Conservation (phyloP, 2,797 vertebrate species). For the Carapus acus region DNA sequence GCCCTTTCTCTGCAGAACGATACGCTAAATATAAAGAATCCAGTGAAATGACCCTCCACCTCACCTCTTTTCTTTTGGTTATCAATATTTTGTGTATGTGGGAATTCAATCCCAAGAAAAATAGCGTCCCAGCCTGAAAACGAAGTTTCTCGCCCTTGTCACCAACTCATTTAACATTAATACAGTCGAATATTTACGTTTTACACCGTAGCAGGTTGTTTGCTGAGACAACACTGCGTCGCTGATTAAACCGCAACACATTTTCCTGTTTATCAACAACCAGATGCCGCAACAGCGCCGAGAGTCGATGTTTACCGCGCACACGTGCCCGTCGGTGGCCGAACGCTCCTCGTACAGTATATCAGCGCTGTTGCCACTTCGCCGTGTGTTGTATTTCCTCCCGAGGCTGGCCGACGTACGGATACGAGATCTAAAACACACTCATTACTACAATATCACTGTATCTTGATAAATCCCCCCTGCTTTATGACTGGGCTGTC, state of each 20-base stretch:
- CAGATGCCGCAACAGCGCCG: no score
- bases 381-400: slow-evolving; percentile 20
- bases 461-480: slow-evolving; percentile 36
- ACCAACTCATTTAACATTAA: no score
- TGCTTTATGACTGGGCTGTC: slow-evolving; percentile 35
- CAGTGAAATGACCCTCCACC: not conserved
- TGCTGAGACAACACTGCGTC: no score
- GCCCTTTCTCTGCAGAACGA: slow-evolving; percentile 49
- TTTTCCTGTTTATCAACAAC: not conserved
- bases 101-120: no score
- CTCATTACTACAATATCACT: slow-evolving; percentile 38
- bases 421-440: slow-evolving; percentile 35
- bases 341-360: slow-evolving; percentile 12
- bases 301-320: slow-evolving; percentile 15
- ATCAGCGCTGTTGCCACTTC: slow-evolving; percentile 25
- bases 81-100: no score
- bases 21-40: slow-evolving; percentile 31
- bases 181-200: no score
- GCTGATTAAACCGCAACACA: no score
- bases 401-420: slow-evolving; percentile 30
- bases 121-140: no score
- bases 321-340: slow-evolving; percentile 2
- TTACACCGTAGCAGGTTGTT: no score
- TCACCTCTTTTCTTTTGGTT: no score
- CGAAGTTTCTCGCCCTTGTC: no score